A percentile compares a stretch with the other conserved stretches of the same genome.
Evolutionary conservation across 1,140 invertebrate genomes (phyloP).

Genomic region (Tetranychus cinnabarinus): DNA sequence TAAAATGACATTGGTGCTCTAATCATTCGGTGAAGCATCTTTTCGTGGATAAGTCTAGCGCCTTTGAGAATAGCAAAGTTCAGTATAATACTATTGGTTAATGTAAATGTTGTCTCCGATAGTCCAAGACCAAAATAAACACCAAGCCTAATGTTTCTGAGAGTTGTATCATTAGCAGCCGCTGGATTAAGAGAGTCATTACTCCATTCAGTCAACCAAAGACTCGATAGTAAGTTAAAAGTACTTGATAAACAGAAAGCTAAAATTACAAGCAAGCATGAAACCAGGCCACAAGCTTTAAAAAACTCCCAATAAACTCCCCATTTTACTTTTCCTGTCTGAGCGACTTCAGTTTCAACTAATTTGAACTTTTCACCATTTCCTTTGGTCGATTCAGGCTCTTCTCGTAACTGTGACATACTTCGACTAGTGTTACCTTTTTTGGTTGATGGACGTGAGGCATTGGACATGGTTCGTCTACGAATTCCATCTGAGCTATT

Average conservation of each 20-base stretch:
- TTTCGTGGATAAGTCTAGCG: slow-evolving; percentile 6
- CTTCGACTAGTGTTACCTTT: neutral
- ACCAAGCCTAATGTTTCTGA: slow-evolving; percentile 52
- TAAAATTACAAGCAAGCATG: slow-evolving; percentile 4
- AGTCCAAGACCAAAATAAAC: slow-evolving; percentile 64
- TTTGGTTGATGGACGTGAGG: neutral
- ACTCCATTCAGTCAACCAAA: slow-evolving; percentile 22
- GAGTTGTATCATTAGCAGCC: slow-evolving; percentile 22
- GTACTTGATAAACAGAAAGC: slow-evolving; percentile 11
- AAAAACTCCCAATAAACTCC: slow-evolving; percentile 4
- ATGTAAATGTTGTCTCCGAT: slow-evolving; percentile 31
- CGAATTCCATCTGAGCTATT: neutral
- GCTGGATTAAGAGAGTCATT: slow-evolving; percentile 16
- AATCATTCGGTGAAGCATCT: slow-evolving; percentile 33
- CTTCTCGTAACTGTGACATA: neutral
- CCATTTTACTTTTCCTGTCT: slow-evolving; percentile 9
- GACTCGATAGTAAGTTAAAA: slow-evolving; percentile 17
- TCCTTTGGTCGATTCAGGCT: neutral
- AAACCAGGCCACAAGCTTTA: slow-evolving; percentile 1
- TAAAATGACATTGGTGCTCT: slow-evolving; percentile 40
- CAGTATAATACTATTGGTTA: slow-evolving; percentile 1
- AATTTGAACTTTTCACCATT: slow-evolving; percentile 30
- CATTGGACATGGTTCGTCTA: neutral
- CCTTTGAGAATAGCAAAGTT: slow-evolving; percentile 4
- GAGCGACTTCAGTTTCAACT: slow-evolving; percentile 3